Evolutionary conservation across 2,113 vertebrate species (phyloP).

Genomic region (Murina feae): DNA sequence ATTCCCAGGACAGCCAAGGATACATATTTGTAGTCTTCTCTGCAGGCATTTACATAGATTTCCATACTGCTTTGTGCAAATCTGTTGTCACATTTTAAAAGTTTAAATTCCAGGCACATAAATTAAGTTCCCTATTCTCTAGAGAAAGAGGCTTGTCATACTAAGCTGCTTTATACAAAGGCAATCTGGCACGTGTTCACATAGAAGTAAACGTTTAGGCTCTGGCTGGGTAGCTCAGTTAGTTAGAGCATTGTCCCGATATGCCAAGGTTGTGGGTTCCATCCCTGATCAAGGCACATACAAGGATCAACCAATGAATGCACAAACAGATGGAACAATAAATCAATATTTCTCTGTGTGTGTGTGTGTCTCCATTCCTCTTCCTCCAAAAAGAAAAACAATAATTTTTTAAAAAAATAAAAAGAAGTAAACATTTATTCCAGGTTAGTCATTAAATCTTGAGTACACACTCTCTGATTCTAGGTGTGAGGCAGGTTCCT

Average conservation of each 20-base stretch:
- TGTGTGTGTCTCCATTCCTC: too few species aligned
- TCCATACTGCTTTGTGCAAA: background rate
- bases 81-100: constrained; percentile 29
- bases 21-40: background rate
- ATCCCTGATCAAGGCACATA: too few species aligned
- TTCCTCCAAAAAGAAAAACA: too few species aligned
- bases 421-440: constrained; percentile 19
- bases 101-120: constrained; percentile 8
- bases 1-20: background rate
- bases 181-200: background rate
- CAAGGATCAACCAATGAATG: too few species aligned
- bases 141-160: background rate
- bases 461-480: background rate
- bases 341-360: too few species aligned
- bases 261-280: too few species aligned
- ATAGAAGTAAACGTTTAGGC: constrained; percentile 12
- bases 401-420: too few species aligned
- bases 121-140: background rate
- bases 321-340: too few species aligned
- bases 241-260: too few species aligned
- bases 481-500: background rate
- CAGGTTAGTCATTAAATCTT: background rate
- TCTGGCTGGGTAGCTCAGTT: too few species aligned
- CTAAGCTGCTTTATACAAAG: background rate
- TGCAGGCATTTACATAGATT: constrained; percentile 15